A percentile compares a stretch with the other conserved stretches of the same genome.
Evolutionary conservation across 2,797 vertebrate species (phyloP).

Genomic region (Clarias laeviceps): DNA sequence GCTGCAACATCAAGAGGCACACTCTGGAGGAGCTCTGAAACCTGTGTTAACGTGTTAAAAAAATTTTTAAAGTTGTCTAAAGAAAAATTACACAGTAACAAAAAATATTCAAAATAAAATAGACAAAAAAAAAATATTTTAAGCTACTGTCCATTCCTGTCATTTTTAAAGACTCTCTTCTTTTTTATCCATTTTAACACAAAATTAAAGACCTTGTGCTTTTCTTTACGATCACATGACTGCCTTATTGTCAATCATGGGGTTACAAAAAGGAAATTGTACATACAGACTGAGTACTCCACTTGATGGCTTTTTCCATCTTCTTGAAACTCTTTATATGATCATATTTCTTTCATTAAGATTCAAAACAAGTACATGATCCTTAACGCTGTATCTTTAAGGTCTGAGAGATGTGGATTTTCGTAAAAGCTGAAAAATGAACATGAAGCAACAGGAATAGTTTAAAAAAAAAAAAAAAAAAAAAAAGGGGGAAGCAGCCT

Average conservation of each 20-base stretch:
- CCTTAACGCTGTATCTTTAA: background rate
- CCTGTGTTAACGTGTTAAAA: too few species aligned
- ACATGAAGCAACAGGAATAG: conserved; percentile 8
- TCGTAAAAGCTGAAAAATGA: background rate
- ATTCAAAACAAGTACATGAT: background rate
- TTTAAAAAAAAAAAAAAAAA: too few species aligned
- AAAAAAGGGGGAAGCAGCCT: background rate
- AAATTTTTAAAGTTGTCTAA: background rate
- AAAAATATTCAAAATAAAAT: background rate
- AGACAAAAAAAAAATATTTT: background rate
- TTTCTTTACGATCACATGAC: background rate
- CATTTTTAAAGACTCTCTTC: background rate
- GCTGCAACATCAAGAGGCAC: too few species aligned
- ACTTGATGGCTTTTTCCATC: background rate
- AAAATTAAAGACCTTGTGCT: background rate
- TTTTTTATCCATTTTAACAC: background rate
- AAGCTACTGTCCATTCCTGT: too few species aligned
- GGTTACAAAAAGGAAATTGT: too few species aligned
- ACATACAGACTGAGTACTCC: background rate
- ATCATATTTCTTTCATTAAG: background rate
- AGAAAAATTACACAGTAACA: background rate
- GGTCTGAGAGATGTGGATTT: conserved; percentile 15
- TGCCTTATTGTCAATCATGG: background rate
- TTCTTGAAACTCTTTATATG: background rate
- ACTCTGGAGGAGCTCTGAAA: too few species aligned